phyloP scores from a whole-genome alignment of 2,797 vertebrate genomes.

The Apogon talboti region DNA sequence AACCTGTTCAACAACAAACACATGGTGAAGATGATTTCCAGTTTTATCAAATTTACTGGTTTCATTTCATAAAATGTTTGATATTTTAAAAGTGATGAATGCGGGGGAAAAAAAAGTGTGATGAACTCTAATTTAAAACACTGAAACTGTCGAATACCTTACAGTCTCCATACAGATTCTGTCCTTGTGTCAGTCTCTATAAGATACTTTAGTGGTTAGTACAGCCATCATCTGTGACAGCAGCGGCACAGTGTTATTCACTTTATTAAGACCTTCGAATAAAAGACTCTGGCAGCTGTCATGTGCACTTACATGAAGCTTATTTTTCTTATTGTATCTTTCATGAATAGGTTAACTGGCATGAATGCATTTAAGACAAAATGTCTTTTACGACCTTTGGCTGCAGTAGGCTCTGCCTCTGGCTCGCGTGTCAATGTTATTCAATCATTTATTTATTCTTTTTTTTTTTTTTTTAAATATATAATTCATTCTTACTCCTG shows the following conservation, averaged over 20 bases:
- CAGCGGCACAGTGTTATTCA: conserved; percentile 8
- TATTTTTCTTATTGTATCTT: conserved; percentile 28
- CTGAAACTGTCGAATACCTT: background rate
- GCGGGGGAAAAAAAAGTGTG: background rate
- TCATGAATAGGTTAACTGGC: conserved; percentile 35
- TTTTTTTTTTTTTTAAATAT: background rate
- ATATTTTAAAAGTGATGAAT: conserved; percentile 27
- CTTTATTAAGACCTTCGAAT: conserved; percentile 19
- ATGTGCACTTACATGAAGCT: conserved; percentile 31
- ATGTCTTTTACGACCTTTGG: conserved; percentile 43
- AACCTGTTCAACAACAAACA: conserved; percentile 64
- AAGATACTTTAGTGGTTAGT: conserved; percentile 27
- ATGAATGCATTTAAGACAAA: conserved; percentile 32
- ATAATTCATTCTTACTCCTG: conserved; percentile 5
- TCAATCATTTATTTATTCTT: conserved; percentile 40
- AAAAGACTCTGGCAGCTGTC: conserved; percentile 31
- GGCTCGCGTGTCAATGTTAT: conserved; percentile 22
- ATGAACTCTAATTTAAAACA: conserved; percentile 11
- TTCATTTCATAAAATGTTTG: conserved; percentile 36
- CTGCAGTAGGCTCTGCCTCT: conserved; percentile 24
- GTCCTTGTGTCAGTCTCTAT: conserved; percentile 42
- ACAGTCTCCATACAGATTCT: conserved; percentile 38
- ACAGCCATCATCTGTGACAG: conserved; percentile 29
- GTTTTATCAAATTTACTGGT: conserved; percentile 32
- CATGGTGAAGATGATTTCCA: conserved; percentile 26